Evolutionary conservation across 2,888 invertebrate species (phyloP).

Genomic region (Trachelus stipa): DNA sequence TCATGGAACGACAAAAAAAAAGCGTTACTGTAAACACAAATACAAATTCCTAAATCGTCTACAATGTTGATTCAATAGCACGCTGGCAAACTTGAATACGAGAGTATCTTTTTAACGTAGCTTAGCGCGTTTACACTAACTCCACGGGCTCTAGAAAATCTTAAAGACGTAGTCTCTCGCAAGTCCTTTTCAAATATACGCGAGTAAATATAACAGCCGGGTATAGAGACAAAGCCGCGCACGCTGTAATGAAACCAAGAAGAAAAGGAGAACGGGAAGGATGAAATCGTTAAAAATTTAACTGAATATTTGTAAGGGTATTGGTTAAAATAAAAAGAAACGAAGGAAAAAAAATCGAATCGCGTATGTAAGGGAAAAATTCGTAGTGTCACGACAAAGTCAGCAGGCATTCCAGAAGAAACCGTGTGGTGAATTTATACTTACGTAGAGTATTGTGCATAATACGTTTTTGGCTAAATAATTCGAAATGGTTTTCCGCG

Average conservation of each 20-base stretch:
- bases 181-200: background rate
- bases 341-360: background rate
- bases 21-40: background rate
- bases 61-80: background rate
- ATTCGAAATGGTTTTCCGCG: background rate
- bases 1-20: background rate
- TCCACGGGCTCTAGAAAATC: background rate
- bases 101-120: background rate
- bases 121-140: background rate
- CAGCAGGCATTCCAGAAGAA: background rate
- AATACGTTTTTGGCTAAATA: background rate
- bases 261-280: background rate
- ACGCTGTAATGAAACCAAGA: slow-evolving; percentile 6
- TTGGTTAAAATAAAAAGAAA: background rate
- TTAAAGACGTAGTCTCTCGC: background rate
- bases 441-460: background rate
- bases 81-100: background rate
- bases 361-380: background rate
- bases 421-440: background rate
- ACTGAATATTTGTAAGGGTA: background rate
- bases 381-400: background rate
- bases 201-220: background rate
- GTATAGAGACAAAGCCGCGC: background rate
- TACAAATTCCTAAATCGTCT: background rate
- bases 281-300: background rate